phyloP scores from a whole-genome alignment of 2,888 invertebrate species.

The Deroplatys truncata region DNA sequence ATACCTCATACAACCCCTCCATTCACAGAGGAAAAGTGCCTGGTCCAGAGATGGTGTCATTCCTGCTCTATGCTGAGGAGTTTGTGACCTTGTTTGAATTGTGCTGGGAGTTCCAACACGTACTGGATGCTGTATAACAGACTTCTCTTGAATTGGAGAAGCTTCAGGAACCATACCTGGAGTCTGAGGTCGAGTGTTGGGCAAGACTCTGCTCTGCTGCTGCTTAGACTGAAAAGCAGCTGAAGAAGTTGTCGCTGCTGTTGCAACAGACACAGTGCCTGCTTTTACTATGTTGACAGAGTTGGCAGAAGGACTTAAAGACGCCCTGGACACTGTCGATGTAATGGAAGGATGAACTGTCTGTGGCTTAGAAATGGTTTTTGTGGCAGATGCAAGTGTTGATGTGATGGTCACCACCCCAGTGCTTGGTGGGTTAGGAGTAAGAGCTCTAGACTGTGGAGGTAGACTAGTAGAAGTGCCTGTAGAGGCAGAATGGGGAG shows the following conservation, averaged over 20 bases:
- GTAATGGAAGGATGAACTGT: background rate
- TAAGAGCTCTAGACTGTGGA: conserved; percentile 18
- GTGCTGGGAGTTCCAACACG: background rate
- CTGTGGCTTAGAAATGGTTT: conserved; percentile 15
- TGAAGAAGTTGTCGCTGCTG: background rate
- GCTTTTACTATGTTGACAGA: background rate
- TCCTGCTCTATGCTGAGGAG: conserved; percentile 13
- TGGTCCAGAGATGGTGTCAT: conserved; percentile 19
- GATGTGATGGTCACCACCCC: conserved; percentile 27
- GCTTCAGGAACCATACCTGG: background rate
- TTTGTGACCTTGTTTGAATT: conserved; percentile 3
- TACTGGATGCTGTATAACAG: background rate
- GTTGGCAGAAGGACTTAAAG: background rate
- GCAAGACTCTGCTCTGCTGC: background rate
- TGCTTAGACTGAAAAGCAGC: background rate
- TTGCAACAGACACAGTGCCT: background rate
- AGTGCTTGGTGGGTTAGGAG: conserved; percentile 29
- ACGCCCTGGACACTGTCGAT: background rate
- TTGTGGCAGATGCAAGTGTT: conserved; percentile 27
- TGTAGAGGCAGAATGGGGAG: background rate
- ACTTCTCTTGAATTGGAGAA: background rate
- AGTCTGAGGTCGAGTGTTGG: background rate
- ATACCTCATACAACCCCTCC: conserved; percentile 79
- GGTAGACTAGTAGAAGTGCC: conserved; percentile 24
- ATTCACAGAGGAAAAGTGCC: conserved; percentile 68